Evolutionary conservation across 1,140 invertebrate genomes (phyloP).

Genomic region (Kradibia gibbosae): DNA sequence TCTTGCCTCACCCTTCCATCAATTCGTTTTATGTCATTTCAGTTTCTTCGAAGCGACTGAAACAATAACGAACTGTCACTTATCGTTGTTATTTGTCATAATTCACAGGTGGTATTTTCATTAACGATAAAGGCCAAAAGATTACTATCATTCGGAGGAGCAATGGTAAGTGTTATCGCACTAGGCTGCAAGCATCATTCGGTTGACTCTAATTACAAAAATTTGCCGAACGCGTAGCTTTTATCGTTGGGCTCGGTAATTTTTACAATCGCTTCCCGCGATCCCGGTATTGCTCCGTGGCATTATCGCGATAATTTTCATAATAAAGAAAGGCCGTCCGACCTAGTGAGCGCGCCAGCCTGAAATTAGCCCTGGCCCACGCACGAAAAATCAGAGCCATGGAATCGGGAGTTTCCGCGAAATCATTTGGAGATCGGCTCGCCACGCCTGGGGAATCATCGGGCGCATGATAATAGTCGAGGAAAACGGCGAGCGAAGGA

Average conservation of each 20-base stretch:
- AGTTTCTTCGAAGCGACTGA: background rate
- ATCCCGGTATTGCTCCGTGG: background rate
- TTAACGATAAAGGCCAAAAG: background rate
- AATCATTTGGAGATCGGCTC: background rate
- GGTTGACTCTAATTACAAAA: background rate
- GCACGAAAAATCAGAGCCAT: background rate
- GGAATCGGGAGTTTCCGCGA: background rate
- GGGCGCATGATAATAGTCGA: too few relatives aligned
- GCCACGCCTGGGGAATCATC: too few relatives aligned
- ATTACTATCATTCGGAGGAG: background rate
- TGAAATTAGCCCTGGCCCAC: background rate
- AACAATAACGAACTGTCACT: slow-evolving; percentile 8
- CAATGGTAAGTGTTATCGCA: background rate
- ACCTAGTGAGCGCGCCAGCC: background rate
- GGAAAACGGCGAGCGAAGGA: too few relatives aligned
- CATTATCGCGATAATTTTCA: background rate
- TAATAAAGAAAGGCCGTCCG: background rate
- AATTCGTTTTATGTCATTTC: background rate
- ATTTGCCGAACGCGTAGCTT: background rate
- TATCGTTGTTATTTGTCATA: background rate
- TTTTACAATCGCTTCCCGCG: background rate
- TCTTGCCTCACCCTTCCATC: background rate
- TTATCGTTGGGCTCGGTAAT: background rate
- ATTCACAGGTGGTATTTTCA: background rate
- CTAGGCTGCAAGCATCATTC: background rate